Base-by-base conservation (phyloP, 2,113 vertebrate genomes). In the Triplophysa siluroides region DNA sequence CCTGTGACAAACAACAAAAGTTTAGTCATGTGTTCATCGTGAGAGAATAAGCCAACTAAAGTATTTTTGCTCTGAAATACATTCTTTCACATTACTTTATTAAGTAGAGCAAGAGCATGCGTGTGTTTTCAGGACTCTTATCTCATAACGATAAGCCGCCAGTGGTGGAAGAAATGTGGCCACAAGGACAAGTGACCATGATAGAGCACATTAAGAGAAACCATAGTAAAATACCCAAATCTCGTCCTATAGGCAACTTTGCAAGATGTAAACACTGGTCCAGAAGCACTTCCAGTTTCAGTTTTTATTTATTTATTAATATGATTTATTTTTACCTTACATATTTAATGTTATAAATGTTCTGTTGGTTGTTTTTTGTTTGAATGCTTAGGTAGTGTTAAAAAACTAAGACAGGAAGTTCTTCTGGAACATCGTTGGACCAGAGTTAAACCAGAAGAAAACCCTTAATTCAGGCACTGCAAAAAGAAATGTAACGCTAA, bases 131-230 rank as follows among this genome's bases (percentile, higher is more conserved):
- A 56, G n/a, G 81, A 85, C 76, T 79, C 72, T 88, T 87, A 90
- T 89, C 86, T 87, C 23, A 18, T 84, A 86, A 88, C 87, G 82
- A 84, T 78, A 83, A 86, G 83, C 81, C 80, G 43, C 56, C 18
- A 76, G 73, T 9, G 75, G 50, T 75, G n/a, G 38, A 78, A 16
- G 60, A n/a, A 47, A 14, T 58, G 61, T 75, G 45, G 24, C 58
- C 50, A 81, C 56, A 88, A 85, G 80, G 64, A 82, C 74, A 71
- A 58, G 68, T 76, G 60, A 70, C 76, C 81, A 70, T 73, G 78
- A 61, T 56, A 67, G 56, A 80, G 79, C 62, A 45, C 73, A 66
- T 69, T 60, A 45, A 26, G 4, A 81, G 33, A 79, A 79, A 75
- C 67, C 29, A 71, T 7, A 38, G 33, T 38, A 38, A 38, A n/a